Evolutionary conservation across 2,797 vertebrate species (phyloP).

Genomic region (Neopelma chrysocephalum): DNA sequence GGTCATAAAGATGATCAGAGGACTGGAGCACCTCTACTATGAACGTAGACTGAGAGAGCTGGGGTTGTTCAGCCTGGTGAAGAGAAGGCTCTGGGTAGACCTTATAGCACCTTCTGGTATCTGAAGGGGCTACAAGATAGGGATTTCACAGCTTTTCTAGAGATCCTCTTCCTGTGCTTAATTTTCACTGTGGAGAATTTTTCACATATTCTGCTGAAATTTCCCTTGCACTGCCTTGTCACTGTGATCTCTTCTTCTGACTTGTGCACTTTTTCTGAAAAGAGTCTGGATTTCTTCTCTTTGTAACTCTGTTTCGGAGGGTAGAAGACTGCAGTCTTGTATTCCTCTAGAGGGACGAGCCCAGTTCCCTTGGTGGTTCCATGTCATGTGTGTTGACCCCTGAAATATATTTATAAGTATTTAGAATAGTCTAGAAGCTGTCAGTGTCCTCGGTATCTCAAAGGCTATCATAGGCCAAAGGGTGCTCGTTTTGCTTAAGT

Average conservation of each 20-base stretch:
- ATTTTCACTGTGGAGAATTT: not conserved
- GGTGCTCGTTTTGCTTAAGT: not conserved
- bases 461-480: not conserved
- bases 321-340: not conserved
- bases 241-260: not conserved
- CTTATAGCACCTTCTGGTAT: not conserved
- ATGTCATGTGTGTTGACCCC: not conserved
- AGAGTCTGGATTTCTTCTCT: not conserved
- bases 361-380: not conserved
- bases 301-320: not conserved
- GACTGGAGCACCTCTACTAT: not conserved
- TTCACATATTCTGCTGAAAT: not conserved
- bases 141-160: not conserved
- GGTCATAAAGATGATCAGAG: too few relatives aligned
- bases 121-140: not conserved
- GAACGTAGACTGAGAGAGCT: not conserved
- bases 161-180: not conserved
- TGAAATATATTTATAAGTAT: not conserved
- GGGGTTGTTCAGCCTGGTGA: not conserved
- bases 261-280: not conserved
- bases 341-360: not conserved
- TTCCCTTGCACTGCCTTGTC: not conserved
- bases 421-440: not conserved
- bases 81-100: accelerated
- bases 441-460: not conserved